These are phyloP conservation scores for Arizona elegans DNA, from an alignment of 2,113 vertebrate species.

Conservation along the genomic window DNA sequence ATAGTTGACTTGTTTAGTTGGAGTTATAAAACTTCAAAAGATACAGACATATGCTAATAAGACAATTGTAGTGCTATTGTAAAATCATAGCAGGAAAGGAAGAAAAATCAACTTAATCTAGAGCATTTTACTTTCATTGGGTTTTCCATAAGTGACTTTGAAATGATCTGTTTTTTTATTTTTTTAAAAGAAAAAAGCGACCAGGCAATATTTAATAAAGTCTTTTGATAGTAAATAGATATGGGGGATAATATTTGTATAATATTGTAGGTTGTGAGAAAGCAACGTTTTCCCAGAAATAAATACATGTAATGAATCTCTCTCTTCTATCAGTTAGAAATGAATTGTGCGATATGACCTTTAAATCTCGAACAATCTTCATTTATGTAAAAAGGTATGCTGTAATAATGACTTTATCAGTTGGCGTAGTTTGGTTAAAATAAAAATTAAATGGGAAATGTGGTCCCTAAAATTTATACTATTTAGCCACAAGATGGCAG, in stretches of 20 bases:
- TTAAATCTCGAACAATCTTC: background rate
- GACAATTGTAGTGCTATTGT: background rate
- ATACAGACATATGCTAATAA: background rate
- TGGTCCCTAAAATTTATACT: constrained; percentile 4
- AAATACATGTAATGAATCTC: background rate
- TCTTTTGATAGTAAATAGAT: background rate
- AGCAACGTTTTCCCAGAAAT: background rate
- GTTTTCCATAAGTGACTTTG: background rate
- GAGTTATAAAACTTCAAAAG: background rate
- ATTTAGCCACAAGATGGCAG: constrained; percentile 63
- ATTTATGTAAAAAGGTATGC: background rate
- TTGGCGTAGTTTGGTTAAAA: background rate
- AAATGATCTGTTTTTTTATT: background rate
- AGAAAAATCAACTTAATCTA: background rate
- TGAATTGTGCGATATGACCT: background rate
- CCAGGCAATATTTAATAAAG: background rate
- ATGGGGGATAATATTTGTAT: background rate
- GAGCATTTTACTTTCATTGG: background rate
- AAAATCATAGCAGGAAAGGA: background rate
- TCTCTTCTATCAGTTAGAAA: background rate
- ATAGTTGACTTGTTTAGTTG: background rate
- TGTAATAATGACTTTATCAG: background rate
- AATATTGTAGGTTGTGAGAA: background rate
- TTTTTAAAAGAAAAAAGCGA: background rate
- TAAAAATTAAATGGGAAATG: background rate